Base-by-base conservation (phyloP, 2,888 invertebrate genomes). In the Anthrax anthrax region DNA sequence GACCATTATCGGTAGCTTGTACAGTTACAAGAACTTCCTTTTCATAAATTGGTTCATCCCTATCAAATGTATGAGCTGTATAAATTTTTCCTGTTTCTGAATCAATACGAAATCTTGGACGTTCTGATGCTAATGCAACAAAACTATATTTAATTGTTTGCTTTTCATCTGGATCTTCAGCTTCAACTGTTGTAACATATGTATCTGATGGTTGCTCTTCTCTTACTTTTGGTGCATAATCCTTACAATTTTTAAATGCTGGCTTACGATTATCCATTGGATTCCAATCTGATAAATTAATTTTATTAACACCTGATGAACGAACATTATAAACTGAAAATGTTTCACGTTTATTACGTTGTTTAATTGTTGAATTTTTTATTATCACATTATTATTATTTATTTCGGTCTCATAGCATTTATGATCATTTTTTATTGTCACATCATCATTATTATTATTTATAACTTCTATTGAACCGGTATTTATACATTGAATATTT, bases 1-100 rank as follows among this genome's bases (percentile, higher is more conserved):
- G 78, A 1, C 95, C 96, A 64, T 92, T 87, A 70, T 96, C 96
- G 48, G 85, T 87, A 0, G 91, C 96, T 63, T 88, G 80, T 9
- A 95, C 87, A 32, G 90, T 91, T 43, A 90, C 75, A 60, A 88
- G 89, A 13, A 72, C 78, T 70, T 81, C 88, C 69, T 81, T 90
- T 68, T 81, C 85, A 59, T 84, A 74, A 39, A 78, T 76, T 9
- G 92, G 92, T 60, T 90, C 89, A 62, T 95, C 95, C 54, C 92
- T 79, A 70, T 94, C 90, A 66, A 94, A 85, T 44, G 76, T 72
- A 74, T 86, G 71, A 46, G 77, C 79, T 23, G 89, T 90, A 14
- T 74, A 78, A 52, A 95, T 83, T 37, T 72, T 71, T 27, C 94
- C 94, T 27, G 84, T 80, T 44, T 68, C 70, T 19, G 81, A 74